Conservation (phyloP, 2,888 invertebrate genomes). For the Drosophila tanythrix region DNA sequence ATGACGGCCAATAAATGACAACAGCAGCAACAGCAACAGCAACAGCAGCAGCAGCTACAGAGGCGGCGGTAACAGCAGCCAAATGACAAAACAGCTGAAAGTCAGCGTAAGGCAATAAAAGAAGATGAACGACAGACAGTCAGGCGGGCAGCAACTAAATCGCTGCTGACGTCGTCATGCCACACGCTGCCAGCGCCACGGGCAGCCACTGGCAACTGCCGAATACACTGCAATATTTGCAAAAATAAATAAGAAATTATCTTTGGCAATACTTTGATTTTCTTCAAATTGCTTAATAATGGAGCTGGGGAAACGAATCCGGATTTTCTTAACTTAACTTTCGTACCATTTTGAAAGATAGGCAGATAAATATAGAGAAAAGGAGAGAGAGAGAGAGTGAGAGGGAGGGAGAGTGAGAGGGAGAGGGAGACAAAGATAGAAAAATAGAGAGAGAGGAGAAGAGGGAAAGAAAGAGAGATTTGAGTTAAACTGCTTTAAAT, state of each 20-base stretch:
- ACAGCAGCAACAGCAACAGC: constrained; percentile 40
- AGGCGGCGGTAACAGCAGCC: constrained; percentile 43
- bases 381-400: too few species aligned
- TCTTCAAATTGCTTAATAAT: neutral
- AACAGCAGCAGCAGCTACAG: neutral
- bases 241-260: neutral
- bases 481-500: too few species aligned
- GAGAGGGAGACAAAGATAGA: neutral
- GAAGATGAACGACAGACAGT: constrained; percentile 69
- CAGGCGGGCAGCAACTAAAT: constrained; percentile 67
- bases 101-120: constrained; percentile 60
- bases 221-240: constrained; percentile 1
- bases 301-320: neutral
- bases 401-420: neutral
- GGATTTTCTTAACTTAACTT: neutral
- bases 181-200: constrained; percentile 22
- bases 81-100: constrained; percentile 49
- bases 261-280: neutral
- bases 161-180: constrained; percentile 63
- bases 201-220: constrained; percentile 10
- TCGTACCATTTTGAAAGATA: neutral
- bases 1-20: constrained; percentile 74
- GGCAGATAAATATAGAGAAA: neutral
- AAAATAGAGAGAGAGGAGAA: neutral
- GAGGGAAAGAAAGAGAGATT: neutral